Evolutionary conservation across 64 coral and sea anemone species (phyloP).

Genomic region (Actinia tenebrosa): DNA sequence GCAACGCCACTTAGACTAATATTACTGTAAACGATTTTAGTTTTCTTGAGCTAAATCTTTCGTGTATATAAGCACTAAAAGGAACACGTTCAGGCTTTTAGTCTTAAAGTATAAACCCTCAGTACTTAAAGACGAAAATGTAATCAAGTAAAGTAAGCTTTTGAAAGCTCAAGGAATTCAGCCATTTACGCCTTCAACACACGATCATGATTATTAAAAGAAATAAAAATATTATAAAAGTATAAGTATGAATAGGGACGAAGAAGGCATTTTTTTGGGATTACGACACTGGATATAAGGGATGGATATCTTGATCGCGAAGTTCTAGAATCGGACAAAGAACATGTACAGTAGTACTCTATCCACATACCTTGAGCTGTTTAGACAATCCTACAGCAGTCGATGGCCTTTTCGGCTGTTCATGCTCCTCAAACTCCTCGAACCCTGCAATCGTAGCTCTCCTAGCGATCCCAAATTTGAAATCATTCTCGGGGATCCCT

Average conservation of each 20-base stretch:
- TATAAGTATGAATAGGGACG: neutral
- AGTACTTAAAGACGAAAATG: neutral
- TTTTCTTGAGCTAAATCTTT: neutral
- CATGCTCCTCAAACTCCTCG: constrained; percentile 83
- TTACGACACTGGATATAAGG: neutral
- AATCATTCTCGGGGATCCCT: constrained; percentile 85
- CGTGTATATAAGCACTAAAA: neutral
- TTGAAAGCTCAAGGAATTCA: neutral
- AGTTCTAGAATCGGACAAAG: neutral
- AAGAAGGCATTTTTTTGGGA: neutral
- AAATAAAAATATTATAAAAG: neutral
- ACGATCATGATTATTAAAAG: neutral
- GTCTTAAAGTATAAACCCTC: neutral
- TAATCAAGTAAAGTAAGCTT: neutral
- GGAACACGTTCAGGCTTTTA: neutral
- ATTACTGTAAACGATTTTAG: neutral
- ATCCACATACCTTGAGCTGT: constrained; percentile 64
- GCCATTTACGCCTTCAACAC: neutral
- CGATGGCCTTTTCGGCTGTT: constrained; percentile 72
- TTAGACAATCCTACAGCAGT: constrained; percentile 68
- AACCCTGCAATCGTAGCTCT: constrained; percentile 85
- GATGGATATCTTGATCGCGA: neutral
- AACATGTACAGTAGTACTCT: neutral
- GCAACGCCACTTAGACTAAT: neutral
- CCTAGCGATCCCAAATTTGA: constrained; percentile 71